phyloP scores from a whole-genome alignment of 2,113 vertebrate genomes.

The Myotis davidii region DNA sequence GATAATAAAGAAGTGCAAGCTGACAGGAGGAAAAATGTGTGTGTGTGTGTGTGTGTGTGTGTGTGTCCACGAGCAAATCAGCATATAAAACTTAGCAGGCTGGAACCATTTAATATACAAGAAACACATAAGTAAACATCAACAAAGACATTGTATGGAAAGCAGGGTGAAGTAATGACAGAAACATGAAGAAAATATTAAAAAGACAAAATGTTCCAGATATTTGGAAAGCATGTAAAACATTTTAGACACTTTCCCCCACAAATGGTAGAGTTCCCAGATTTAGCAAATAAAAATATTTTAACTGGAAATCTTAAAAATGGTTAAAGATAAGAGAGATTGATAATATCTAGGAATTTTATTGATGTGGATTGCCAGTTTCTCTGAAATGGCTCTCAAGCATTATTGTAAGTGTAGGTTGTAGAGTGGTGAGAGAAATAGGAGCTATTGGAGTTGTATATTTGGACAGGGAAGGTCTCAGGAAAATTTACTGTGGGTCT shows the following conservation, averaged over 20 bases:
- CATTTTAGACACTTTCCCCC: not conserved
- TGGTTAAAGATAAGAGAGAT: constrained; percentile 38
- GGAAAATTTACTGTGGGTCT: not conserved
- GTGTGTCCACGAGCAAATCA: not conserved
- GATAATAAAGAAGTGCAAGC: not conserved
- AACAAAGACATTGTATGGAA: constrained; percentile 6
- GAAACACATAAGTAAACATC: constrained; percentile 18
- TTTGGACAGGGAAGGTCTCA: not conserved
- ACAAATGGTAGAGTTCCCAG: constrained; percentile 5
- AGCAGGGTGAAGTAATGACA: not conserved
- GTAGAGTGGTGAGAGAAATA: not conserved
- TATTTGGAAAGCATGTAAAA: constrained; percentile 32
- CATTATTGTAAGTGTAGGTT: not conserved
- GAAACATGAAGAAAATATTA: constrained; percentile 49
- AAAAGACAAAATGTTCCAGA: constrained; percentile 3
- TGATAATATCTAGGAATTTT: constrained; percentile 10
- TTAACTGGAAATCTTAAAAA: constrained; percentile 29
- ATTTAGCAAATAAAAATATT: constrained; percentile 48
- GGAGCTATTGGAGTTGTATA: not conserved
- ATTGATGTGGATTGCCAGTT: not conserved
- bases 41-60: not conserved
- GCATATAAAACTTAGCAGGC: not conserved
- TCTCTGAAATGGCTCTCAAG: not conserved
- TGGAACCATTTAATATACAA: not conserved
- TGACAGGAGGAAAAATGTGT: not conserved